Percentiles rank a stretch among this genome's conserved stretches.
Conservation (phyloP, 2,888 invertebrate genomes). For the Cantharis nigra region DNA sequence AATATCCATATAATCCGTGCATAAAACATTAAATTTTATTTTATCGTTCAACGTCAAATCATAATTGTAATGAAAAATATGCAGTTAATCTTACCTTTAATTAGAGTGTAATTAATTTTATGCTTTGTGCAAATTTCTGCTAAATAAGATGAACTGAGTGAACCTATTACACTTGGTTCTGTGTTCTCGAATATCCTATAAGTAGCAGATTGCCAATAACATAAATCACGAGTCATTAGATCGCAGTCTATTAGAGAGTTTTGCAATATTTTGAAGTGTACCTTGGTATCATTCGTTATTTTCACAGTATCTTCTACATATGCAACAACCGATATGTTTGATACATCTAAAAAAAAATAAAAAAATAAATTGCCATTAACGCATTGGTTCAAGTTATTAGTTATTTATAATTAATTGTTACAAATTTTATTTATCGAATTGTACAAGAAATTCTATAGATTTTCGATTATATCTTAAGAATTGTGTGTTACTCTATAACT, state of each 20-base stretch:
- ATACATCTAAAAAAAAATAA: constrained; percentile 27
- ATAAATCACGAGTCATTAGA: constrained; percentile 46
- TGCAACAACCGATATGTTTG: constrained; percentile 36
- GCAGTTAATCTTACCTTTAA: constrained; percentile 50
- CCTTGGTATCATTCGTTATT: constrained; percentile 35
- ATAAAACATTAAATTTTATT: not conserved
- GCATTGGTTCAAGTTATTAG: not conserved
- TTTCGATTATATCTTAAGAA: not conserved
- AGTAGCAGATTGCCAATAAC: constrained; percentile 48
- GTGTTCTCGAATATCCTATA: constrained; percentile 46
- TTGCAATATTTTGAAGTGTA: constrained; percentile 40
- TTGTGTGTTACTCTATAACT: not conserved
- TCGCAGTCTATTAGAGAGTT: constrained; percentile 44
- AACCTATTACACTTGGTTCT: constrained; percentile 41
- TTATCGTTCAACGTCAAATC: not conserved
- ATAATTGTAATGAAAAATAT: not conserved
- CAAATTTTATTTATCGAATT: not conserved
- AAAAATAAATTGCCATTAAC: not conserved
- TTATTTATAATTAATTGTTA: not conserved
- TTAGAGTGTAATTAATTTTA: constrained; percentile 57
- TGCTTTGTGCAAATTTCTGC: constrained; percentile 58
- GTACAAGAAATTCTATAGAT: not conserved
- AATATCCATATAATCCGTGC: not conserved
- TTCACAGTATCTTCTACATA: constrained; percentile 40
- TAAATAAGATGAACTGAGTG: constrained; percentile 45